Evolutionary conservation across 92 coral and sea anemone species (phyloP).

Genomic region (Phenganax stokvisi): DNA sequence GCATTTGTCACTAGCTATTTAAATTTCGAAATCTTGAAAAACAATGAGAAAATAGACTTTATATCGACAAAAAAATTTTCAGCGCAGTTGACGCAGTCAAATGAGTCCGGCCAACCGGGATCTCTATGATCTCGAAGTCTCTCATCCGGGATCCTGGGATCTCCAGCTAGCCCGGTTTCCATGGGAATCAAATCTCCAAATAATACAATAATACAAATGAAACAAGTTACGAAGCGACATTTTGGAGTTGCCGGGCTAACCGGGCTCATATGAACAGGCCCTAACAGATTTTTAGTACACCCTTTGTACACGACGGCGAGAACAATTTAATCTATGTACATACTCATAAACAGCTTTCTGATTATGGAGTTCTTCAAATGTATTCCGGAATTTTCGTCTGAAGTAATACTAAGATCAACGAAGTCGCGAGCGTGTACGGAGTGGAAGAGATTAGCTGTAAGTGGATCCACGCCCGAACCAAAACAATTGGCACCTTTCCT

Average conservation of each 20-base stretch:
- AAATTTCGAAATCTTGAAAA: too few relatives aligned
- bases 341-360: slow-evolving; percentile 60
- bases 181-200: too few relatives aligned
- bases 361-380: slow-evolving; percentile 82
- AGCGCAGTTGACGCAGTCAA: too few relatives aligned
- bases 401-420: slow-evolving; percentile 71
- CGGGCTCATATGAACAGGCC: background rate
- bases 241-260: background rate
- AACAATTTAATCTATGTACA: background rate
- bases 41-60: too few relatives aligned
- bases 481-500: slow-evolving; percentile 67
- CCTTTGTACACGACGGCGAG: background rate
- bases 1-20: too few relatives aligned
- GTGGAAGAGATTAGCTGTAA: slow-evolving; percentile 78
- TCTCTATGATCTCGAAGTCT: too few relatives aligned
- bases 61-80: too few relatives aligned
- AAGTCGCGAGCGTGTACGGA: slow-evolving; percentile 78
- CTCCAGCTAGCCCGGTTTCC: too few relatives aligned
- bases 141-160: too few relatives aligned
- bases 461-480: slow-evolving; percentile 64
- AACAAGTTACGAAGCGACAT: too few relatives aligned
- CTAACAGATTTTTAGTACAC: background rate
- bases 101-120: too few relatives aligned
- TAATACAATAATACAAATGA: too few relatives aligned
- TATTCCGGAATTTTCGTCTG: slow-evolving; percentile 74